Evolutionary conservation across 2,797 vertebrate species (phyloP), one percentile per base, ranked within the genome.

Genomic region (Furcifer pardalis): DNA sequence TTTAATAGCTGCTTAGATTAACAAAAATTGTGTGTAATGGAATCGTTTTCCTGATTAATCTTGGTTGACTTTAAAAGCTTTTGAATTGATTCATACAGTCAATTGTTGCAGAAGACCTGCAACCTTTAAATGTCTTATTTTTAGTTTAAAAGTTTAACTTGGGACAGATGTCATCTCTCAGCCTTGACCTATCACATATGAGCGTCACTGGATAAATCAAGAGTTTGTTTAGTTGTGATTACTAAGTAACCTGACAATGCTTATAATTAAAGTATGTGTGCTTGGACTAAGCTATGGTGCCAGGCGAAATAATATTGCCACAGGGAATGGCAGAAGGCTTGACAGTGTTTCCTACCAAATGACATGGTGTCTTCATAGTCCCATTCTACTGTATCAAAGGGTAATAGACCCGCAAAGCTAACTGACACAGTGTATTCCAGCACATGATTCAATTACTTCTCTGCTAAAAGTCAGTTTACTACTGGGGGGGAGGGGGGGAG

Each of bases 391-490:
- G 0, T 27, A 32, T 69, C 60, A 1, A 21, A 85, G 27, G 2
- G 60, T 49, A 83, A 15, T 7, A 65, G 80, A n/a, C 6, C 3
- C 1, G 32, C 79, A 79, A 23, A 2, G 1, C 56, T 21, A 10
- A 6, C 68, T 69, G 63, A 30, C 13, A 1, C 0, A 0, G 5
- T 59, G 69, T 71, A 0, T 83, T 87, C 65, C 52, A 15, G 77
- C 1, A 0, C 5, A 1, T 3, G 17, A 10, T 32, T 62, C 69
- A 52, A 1, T 63, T 82, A 23, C 87, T 87, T 78, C 32, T 72
- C 79, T 65, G 44, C 83, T 77, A 7, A 60, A 66, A 92, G 89
- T 9, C 80, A 83, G 82, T 63, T 88, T 91, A 71, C 83, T 81
- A 0, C 85, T 82, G 60, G 59, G 32, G 59, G 27, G 60, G 59